Base-by-base conservation (phyloP, 1,140 invertebrate genomes). In the Spodoptera frugiperda region DNA sequence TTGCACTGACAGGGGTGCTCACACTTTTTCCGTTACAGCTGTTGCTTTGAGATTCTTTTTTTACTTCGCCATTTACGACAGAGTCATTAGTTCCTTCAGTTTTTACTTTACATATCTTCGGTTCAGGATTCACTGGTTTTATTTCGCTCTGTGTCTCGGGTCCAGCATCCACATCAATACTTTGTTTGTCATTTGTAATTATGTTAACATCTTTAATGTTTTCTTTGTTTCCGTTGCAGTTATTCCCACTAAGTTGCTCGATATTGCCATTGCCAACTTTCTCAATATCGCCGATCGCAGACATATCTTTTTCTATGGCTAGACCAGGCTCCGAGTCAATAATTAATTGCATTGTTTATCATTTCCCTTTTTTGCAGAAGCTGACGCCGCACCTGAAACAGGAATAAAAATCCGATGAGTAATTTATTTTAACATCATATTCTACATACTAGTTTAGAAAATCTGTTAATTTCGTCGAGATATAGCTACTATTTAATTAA, bases 341-440 rank as follows among this genome's bases (percentile, higher is more conserved):
- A 84, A 91, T 91, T 84, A 93, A 87, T 93, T 92, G 89, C 91
- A 93, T 93, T 88, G 84, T 91, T 83, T 82, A 84, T 80, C 86
- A 87, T 87, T 83, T 90, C 84, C 78, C 79, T 51, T 10, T 39
- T 74, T 48, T 6, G 46, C 74, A 19, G 10, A 33, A 53, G 61
- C 65, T 54, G 25, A 67, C 61, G 30, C 21, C 21, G 30, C 61
- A 39, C 78, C 81, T 80, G 17, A 83, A 82, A 25, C 19, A 46
- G 70, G 76, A 68, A 76, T 19, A 74, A 53, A 30, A 63, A 11
- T 63, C 11, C 14, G 33, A 9, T 74, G 9, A 71, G 21, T 68
- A 15, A n/a, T 48, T n/a, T 49, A 25, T 49, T 49, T 48, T 25
- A 1, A 48, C 25, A 39, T 6, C 6, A 39, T 10, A 39, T 0